Percentiles rank a stretch among this genome's conserved stretches.
phyloP scores from a whole-genome alignment of 1,140 invertebrate species.

The Megalonaias nervosa region DNA sequence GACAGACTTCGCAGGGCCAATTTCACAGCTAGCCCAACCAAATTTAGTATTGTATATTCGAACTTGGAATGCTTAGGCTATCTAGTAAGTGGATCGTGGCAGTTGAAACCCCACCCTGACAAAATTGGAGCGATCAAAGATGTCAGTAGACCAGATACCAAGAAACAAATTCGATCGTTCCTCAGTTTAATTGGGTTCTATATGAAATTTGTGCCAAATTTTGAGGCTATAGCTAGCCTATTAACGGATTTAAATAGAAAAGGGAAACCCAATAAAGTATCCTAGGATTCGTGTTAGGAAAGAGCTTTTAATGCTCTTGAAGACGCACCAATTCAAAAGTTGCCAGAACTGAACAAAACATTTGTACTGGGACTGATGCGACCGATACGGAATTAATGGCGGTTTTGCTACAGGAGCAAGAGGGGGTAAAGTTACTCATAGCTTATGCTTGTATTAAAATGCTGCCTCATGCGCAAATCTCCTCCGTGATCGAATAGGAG shows the following conservation, averaged over 20 bases:
- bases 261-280: slow-evolving; percentile 17
- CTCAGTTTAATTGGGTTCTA: slow-evolving; percentile 71
- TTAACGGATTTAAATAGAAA: slow-evolving; percentile 54
- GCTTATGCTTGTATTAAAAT: too few species aligned
- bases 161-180: slow-evolving; percentile 67
- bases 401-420: too few species aligned
- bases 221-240: slow-evolving; percentile 34
- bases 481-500: too few species aligned
- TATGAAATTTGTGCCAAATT: slow-evolving; percentile 62
- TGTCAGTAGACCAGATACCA: slow-evolving; percentile 54
- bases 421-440: too few species aligned
- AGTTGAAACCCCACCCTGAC: slow-evolving; percentile 50
- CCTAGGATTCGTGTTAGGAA: neutral
- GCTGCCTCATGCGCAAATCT: too few species aligned
- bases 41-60: slow-evolving; percentile 28
- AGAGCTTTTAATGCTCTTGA: slow-evolving; percentile 18
- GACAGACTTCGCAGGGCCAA: slow-evolving; percentile 17
- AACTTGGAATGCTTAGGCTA: slow-evolving; percentile 30
- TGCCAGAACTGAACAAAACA: slow-evolving; percentile 60
- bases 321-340: slow-evolving; percentile 41
- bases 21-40: slow-evolving; percentile 31
- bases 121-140: slow-evolving; percentile 63
- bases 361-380: slow-evolving; percentile 28
- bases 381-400: too few species aligned
- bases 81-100: slow-evolving; percentile 26